phyloP scores from a whole-genome alignment of 2,797 vertebrate species.

The Coccyzus lansbergi region DNA sequence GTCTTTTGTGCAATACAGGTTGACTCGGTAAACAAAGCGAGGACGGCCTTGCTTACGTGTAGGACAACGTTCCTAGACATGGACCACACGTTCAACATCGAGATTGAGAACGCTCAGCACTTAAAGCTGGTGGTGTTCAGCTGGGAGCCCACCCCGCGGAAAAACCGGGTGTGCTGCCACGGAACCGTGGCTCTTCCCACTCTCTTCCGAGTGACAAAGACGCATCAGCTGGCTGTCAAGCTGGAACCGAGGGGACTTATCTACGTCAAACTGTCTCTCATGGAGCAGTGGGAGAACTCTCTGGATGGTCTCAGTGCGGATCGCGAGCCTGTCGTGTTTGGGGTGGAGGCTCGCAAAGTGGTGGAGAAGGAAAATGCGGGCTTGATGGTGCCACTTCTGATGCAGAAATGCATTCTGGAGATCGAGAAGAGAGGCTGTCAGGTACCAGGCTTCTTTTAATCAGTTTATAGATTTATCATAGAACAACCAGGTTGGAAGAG shows the following conservation, averaged over 20 bases:
- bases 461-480: no score
- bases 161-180: slow-evolving; percentile 93
- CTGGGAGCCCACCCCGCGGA: slow-evolving; percentile 91
- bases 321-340: slow-evolving; percentile 88
- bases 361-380: slow-evolving; percentile 91
- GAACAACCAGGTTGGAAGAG: no score
- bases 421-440: slow-evolving; percentile 97
- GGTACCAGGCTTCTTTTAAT: slow-evolving; percentile 78
- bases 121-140: slow-evolving; percentile 97
- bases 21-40: slow-evolving; percentile 95
- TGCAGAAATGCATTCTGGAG: slow-evolving; percentile 94
- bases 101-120: slow-evolving; percentile 96
- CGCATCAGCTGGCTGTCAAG: slow-evolving; percentile 92
- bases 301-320: slow-evolving; percentile 81
- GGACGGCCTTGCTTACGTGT: slow-evolving; percentile 94
- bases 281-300: slow-evolving; percentile 97
- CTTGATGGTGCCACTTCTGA: slow-evolving; percentile 90
- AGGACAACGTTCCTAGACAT: slow-evolving; percentile 93
- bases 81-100: slow-evolving; percentile 99
- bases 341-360: slow-evolving; percentile 89
- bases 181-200: slow-evolving; percentile 91
- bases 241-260: slow-evolving; percentile 95
- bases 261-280: slow-evolving; percentile 94
- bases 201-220: slow-evolving; percentile 90
- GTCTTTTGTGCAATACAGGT: slow-evolving; percentile 98